Evolutionary conservation across 2,888 invertebrate genomes (phyloP).

Genomic region (Eupithecia pulchellata): DNA sequence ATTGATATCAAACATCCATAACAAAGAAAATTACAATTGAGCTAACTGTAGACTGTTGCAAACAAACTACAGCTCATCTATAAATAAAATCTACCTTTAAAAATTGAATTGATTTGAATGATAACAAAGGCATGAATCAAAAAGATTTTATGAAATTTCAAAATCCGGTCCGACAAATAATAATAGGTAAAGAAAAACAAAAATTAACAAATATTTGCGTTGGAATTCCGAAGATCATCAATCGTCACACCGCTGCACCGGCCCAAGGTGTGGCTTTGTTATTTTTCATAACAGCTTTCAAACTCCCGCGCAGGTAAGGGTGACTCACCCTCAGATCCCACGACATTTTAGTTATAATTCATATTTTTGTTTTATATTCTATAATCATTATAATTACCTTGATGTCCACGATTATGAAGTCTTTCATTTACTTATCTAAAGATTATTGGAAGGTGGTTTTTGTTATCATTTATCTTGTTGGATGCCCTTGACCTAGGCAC

Average conservation of each 20-base stretch:
- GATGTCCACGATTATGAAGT: not conserved
- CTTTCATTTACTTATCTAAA: not conserved
- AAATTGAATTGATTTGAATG: not conserved
- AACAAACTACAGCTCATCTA: too few relatives aligned
- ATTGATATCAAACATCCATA: too few relatives aligned
- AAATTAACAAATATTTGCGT: constrained; percentile 32
- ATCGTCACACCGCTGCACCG: constrained; percentile 27
- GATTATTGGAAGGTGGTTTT: not conserved
- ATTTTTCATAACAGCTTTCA: constrained; percentile 37
- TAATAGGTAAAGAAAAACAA: constrained; percentile 4
- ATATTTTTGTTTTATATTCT: not conserved
- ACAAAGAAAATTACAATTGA: too few relatives aligned
- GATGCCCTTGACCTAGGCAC: not conserved
- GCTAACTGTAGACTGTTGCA: too few relatives aligned
- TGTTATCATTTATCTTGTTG: not conserved
- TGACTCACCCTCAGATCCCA: constrained; percentile 22
- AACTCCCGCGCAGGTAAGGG: constrained; percentile 39
- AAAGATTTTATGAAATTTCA: constrained; percentile 1
- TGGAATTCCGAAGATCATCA: constrained; percentile 31
- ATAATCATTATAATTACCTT: not conserved
- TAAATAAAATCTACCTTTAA: too few relatives aligned
- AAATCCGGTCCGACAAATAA: not conserved
- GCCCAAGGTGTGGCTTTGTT: constrained; percentile 41
- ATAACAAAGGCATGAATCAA: not conserved
- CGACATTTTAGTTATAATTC: not conserved